Conservation (phyloP, 2,797 vertebrate species). For the Rhinatrema bivittatum region DNA sequence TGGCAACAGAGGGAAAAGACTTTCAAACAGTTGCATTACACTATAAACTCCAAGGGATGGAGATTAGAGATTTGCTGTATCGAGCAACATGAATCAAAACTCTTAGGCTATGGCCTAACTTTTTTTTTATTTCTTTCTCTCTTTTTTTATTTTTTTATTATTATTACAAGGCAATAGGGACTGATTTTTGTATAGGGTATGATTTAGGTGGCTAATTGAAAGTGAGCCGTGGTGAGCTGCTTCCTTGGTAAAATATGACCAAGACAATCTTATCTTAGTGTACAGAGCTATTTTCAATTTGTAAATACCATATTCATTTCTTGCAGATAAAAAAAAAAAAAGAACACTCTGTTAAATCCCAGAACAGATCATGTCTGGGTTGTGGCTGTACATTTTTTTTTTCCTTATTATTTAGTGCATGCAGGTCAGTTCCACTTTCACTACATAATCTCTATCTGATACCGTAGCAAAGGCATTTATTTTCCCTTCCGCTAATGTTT, state of each 20-base stretch:
- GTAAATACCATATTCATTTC: conserved; percentile 49
- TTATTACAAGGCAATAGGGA: conserved; percentile 37
- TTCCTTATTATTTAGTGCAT: too few relatives aligned
- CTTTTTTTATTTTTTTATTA: too few relatives aligned
- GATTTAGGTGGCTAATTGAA: conserved; percentile 66
- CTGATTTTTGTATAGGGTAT: conserved; percentile 38
- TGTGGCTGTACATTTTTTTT: conserved; percentile 25
- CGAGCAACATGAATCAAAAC: conserved; percentile 45
- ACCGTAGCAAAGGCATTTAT: conserved; percentile 32
- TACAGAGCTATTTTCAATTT: conserved; percentile 58
- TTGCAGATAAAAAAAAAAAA: conserved; percentile 50
- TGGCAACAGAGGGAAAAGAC: conserved; percentile 27
- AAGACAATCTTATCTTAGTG: conserved; percentile 62
- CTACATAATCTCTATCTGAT: conserved; percentile 1
- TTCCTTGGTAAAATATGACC: conserved; percentile 47
- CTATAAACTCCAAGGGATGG: conserved; percentile 32
- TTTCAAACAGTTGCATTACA: conserved; percentile 40
- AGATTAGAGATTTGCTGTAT: conserved; percentile 43
- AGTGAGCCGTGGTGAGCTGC: conserved; percentile 44
- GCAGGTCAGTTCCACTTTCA: conserved; percentile 15
- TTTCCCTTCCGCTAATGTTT: conserved; percentile 26
- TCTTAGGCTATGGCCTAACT: conserved; percentile 39
- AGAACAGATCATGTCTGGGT: conserved; percentile 19
- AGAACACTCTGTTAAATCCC: conserved; percentile 36
- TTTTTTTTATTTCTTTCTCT: too few relatives aligned